Conservation (phyloP, 2,797 vertebrate species). For the Netta rufina region DNA sequence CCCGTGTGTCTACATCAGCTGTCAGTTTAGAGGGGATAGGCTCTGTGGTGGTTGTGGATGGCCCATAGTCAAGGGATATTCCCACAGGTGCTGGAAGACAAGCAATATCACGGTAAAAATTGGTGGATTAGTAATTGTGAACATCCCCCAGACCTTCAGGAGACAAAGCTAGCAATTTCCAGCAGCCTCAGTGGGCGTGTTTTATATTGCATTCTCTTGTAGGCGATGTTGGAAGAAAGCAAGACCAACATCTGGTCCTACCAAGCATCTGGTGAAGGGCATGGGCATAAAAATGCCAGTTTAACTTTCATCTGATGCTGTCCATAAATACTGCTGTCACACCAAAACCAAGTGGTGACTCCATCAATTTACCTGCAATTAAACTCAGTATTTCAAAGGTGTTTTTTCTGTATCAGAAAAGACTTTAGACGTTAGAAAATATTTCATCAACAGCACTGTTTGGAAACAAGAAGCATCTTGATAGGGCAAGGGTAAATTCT, state of each 20-base stretch:
- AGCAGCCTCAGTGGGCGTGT: background rate
- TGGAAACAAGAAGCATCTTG: background rate
- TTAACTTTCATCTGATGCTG: constrained; percentile 28
- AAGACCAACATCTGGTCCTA: constrained; percentile 48
- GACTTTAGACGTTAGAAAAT: background rate
- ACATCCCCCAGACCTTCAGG: background rate
- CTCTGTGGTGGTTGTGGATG: background rate
- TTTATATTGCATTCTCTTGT: constrained; percentile 25
- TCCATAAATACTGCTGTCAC: constrained; percentile 42
- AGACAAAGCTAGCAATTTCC: background rate
- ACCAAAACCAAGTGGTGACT: background rate
- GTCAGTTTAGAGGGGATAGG: background rate
- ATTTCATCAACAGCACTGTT: background rate
- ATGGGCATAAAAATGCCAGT: constrained; percentile 47
- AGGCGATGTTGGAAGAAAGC: constrained; percentile 52
- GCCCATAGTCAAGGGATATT: background rate
- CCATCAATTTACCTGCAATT: background rate
- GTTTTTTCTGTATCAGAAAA: constrained; percentile 11
- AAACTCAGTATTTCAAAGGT: constrained; percentile 32
- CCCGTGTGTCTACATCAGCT: background rate
- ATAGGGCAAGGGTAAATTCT: background rate
- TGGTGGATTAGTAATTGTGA: background rate
- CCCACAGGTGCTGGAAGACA: background rate
- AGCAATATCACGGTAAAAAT: background rate
- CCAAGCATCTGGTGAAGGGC: constrained; percentile 14